phyloP scores from a whole-genome alignment of 2,888 invertebrate genomes.

The Plebejus argus region DNA sequence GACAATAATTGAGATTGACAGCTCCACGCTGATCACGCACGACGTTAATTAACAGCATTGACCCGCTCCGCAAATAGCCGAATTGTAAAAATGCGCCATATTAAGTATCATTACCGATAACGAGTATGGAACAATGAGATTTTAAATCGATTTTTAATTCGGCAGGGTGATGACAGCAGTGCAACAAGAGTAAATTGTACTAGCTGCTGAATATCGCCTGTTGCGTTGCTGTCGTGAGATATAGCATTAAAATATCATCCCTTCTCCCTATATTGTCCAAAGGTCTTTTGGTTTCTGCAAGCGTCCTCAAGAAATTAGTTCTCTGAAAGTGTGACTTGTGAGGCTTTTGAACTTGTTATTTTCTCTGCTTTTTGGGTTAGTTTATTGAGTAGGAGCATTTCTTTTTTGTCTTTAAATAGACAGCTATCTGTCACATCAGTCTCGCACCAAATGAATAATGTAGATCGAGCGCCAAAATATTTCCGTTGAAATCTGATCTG shows the following conservation, averaged over 20 bases:
- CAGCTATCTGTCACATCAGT: slow-evolving; percentile 1
- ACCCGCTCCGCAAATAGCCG: slow-evolving; percentile 60
- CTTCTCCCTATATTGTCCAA: background rate
- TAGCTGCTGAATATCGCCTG: no score
- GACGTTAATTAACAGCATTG: slow-evolving; percentile 63
- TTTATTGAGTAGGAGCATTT: background rate
- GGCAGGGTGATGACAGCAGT: background rate
- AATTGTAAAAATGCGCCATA: slow-evolving; percentile 27
- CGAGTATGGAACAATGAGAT: background rate
- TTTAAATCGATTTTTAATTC: background rate
- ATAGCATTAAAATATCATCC: no score
- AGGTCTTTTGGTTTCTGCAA: background rate
- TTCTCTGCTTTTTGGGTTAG: background rate
- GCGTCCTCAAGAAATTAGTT: background rate
- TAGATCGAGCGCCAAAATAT: slow-evolving; percentile 16
- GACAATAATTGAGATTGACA: slow-evolving; percentile 43
- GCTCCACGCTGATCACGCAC: slow-evolving; percentile 44
- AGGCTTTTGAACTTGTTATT: background rate
- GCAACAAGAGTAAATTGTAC: no score
- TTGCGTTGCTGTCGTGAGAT: no score
- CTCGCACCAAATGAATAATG: slow-evolving; percentile 14
- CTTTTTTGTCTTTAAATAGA: background rate
- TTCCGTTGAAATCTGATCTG: slow-evolving; percentile 8
- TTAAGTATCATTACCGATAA: slow-evolving; percentile 1
- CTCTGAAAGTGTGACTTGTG: background rate